Evolutionary conservation across 1,140 invertebrate genomes (phyloP), one percentile per base, ranked within the genome.

Genomic region (Magallana gigas): DNA sequence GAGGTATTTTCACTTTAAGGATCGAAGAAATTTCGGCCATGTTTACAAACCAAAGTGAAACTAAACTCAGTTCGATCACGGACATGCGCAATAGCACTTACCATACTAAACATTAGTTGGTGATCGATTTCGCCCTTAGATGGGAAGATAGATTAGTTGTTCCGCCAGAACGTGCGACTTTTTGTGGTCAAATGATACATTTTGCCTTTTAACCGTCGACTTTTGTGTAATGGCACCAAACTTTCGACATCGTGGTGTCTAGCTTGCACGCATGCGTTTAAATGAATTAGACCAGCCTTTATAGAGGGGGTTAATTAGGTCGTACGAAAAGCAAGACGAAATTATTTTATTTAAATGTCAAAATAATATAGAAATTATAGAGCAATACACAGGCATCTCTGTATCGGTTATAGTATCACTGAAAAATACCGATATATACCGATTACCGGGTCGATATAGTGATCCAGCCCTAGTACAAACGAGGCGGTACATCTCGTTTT

Each of bases 1-100:
- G n/a, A 23, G 36, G 57, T 18, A 85, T 58, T 80, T 85, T 58
- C 18, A 16, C 14, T 71, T 29, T 18, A 71, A 18, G 8, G n/a
- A 71, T 18, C n/a, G 68, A 18, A 57, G 9, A 18, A 81, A 85
- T 58, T 12, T 48, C 85, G 18, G 85, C 64, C 85, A 85, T 85
- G 57, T 85, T 81, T 12, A 85, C 7, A 18, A 23, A 48, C 71
- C 59, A 85, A 58, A 85, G 16, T 76, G 68, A 59, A 57, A 85
- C 85, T 36, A 59, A 23, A 80, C 8, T 29, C 16, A 18, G 68
- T 85, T 80, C 85, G 85, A 85, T 85, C 71, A 80, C 16, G 68
- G 58, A 80, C 71, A 85, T 85, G n/a, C 29, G 84, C 84, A 76
- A 5, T 71, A 57, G 62, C n/a, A 57, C 48, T 57, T 48, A 12